Conservation (phyloP, 2,888 invertebrate species). For the Coelogynopora nodosa region DNA sequence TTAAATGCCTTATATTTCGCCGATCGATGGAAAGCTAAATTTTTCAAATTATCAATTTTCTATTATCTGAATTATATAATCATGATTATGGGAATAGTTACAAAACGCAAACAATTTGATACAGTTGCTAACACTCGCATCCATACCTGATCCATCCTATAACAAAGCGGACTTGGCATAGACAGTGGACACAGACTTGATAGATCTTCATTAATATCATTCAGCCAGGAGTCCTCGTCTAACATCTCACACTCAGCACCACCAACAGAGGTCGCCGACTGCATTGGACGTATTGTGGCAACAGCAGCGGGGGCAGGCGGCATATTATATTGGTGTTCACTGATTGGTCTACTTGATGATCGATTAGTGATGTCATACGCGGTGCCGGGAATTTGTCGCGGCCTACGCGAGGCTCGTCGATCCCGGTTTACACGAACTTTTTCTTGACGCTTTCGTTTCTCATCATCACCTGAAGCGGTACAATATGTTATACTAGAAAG, state of each 20-base stretch:
- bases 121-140: no score
- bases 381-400: neutral
- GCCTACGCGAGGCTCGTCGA: neutral
- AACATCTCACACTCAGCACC: neutral
- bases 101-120: no score
- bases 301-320: neutral
- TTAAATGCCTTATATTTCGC: no score
- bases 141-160: neutral
- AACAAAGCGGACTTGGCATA: neutral
- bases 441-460: slow-evolving; percentile 22
- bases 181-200: neutral
- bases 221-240: neutral
- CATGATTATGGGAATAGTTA: no score
- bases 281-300: neutral
- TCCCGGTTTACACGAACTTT: slow-evolving; percentile 42
- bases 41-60: no score
- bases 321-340: neutral
- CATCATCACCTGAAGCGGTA: neutral
- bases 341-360: neutral
- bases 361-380: neutral
- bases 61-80: no score
- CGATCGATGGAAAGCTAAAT: no score
- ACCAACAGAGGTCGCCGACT: neutral
- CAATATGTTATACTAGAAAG: no score
- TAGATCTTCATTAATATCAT: neutral